Evolutionary conservation across 2,113 vertebrate genomes (phyloP).

Genomic region (Megaceryle maxima): DNA sequence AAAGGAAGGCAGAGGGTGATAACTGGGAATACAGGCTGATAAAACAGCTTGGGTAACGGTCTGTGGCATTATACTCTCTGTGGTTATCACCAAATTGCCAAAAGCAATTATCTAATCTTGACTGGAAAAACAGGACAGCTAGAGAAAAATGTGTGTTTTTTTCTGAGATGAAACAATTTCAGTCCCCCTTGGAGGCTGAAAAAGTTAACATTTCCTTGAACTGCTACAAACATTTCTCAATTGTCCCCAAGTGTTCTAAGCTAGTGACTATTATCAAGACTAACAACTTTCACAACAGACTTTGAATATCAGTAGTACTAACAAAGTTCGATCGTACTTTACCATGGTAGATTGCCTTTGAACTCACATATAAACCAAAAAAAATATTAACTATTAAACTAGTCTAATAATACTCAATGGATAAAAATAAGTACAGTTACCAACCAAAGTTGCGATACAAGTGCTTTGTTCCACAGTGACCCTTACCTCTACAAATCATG

Average conservation of each 20-base stretch:
- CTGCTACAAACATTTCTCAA: neutral
- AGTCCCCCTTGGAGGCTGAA: neutral
- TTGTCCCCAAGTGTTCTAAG: neutral
- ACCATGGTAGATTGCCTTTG: neutral
- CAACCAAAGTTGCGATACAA: neutral
- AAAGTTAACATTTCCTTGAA: neutral
- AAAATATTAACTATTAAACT: neutral
- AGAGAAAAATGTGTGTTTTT: neutral
- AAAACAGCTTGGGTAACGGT: neutral
- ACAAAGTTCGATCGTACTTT: neutral
- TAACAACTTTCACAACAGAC: neutral
- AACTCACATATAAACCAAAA: neutral
- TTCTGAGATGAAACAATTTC: constrained; percentile 8
- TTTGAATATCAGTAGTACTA: neutral
- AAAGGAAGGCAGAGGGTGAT: neutral
- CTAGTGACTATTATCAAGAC: neutral
- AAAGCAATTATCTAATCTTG: neutral
- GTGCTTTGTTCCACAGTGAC: neutral
- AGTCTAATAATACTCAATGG: neutral
- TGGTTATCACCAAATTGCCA: neutral
- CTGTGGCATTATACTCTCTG: neutral
- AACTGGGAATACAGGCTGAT: neutral
- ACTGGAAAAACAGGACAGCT: neutral
- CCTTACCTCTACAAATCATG: neutral
- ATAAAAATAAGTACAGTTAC: neutral